Conservation (phyloP, 2,113 vertebrate genomes). For the Boulengeromyrus knoepffleri region DNA sequence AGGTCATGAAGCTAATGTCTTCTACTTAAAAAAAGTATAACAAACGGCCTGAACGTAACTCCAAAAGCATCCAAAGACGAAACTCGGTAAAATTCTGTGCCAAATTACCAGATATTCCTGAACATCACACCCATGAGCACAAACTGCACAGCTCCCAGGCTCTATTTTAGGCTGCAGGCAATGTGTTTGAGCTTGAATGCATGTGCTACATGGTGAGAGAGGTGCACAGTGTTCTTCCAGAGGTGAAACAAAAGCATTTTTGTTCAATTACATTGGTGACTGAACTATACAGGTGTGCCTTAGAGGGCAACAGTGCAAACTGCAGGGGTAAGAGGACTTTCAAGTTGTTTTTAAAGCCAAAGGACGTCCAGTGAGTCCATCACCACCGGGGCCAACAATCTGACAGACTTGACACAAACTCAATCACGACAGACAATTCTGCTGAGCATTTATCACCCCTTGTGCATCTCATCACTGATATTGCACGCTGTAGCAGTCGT, state of each 20-base stretch:
- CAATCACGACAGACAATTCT: slow-evolving; percentile 24
- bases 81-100: neutral
- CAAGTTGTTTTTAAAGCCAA: neutral
- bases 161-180: slow-evolving; percentile 1
- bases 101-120: slow-evolving; percentile 3
- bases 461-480: slow-evolving; percentile 19
- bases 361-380: neutral
- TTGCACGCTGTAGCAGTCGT: slow-evolving; percentile 27
- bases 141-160: slow-evolving; percentile 3
- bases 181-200: neutral
- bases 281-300: neutral
- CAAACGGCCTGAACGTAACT: neutral
- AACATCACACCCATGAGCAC: neutral
- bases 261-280: neutral
- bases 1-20: neutral
- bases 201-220: neutral
- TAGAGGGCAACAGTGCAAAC: neutral
- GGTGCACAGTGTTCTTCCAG: neutral
- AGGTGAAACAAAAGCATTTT: neutral
- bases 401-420: slow-evolving; percentile 7
- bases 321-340: no score
- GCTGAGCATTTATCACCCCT: slow-evolving; percentile 8
- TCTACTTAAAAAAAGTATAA: neutral
- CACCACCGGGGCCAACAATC: slow-evolving; percentile 1
- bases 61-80: neutral